A percentile compares a stretch with the other conserved stretches of the same genome.
phyloP scores from a whole-genome alignment of 2,797 vertebrate species.

The Lutra lutra region DNA sequence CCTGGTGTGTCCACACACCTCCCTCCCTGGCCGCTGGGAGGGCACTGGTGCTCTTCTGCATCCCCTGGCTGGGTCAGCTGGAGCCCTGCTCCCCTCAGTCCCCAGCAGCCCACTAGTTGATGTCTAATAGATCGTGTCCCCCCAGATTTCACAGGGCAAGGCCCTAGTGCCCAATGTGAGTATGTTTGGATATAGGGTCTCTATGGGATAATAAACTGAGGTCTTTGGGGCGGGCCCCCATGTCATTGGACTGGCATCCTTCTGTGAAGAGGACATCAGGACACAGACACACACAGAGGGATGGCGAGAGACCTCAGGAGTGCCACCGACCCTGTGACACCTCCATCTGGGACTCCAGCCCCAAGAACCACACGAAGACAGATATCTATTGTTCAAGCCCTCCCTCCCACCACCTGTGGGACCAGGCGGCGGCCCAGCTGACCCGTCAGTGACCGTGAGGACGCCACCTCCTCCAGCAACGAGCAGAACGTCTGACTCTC shows the following conservation, averaged over 20 bases:
- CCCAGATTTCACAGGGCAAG: neutral
- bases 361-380: neutral
- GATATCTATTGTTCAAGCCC: neutral
- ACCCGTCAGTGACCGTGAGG: rapidly evolving
- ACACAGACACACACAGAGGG: neutral
- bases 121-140: neutral
- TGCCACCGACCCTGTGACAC: too few relatives aligned
- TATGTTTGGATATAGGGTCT: neutral
- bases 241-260: too few relatives aligned
- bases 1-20: neutral
- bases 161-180: neutral
- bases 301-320: too few relatives aligned
- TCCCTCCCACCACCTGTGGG: rapidly evolving
- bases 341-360: neutral
- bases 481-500: neutral
- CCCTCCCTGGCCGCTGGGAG: neutral
- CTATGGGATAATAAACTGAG: neutral
- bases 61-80: too few relatives aligned
- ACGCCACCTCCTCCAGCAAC: neutral
- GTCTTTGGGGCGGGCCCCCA: neutral
- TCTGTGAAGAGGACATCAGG: neutral
- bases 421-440: neutral
- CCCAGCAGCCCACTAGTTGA: neutral
- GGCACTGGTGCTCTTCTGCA: too few relatives aligned
- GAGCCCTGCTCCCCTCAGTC: neutral